These are phyloP conservation scores for Mythimna vitellina DNA, from an alignment of 2,888 invertebrate species.

Conservation along the genomic window DNA sequence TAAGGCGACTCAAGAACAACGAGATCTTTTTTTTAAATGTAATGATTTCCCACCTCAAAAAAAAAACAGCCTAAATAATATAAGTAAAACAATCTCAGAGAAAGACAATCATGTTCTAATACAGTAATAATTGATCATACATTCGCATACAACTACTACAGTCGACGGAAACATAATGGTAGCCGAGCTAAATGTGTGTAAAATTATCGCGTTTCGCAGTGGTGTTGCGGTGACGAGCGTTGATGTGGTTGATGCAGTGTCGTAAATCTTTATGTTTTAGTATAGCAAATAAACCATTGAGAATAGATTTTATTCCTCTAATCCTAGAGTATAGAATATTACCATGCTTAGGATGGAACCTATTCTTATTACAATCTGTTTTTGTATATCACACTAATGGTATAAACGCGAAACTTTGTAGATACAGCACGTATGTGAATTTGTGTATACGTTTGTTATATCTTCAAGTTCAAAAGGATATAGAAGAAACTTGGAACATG, in stretches of 20 bases:
- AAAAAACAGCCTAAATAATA: too few relatives aligned
- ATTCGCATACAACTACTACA: not conserved
- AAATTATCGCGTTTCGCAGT: not conserved
- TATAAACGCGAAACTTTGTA: too few relatives aligned
- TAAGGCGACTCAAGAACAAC: too few relatives aligned
- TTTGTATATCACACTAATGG: too few relatives aligned
- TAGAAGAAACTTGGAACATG: too few relatives aligned
- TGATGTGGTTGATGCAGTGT: not conserved
- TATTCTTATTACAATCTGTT: too few relatives aligned
- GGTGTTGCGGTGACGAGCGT: not conserved
- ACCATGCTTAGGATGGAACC: too few relatives aligned
- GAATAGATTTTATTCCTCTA: not conserved
- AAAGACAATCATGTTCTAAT: not conserved
- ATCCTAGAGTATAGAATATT: not conserved
- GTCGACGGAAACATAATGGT: not conserved
- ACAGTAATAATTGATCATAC: not conserved
- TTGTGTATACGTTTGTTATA: too few relatives aligned
- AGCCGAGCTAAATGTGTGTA: conserved; percentile 13
- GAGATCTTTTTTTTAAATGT: too few relatives aligned
- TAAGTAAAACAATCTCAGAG: not conserved
- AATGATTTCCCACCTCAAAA: too few relatives aligned
- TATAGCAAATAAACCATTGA: not conserved
- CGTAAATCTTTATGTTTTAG: conserved; percentile 16
- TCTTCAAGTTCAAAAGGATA: too few relatives aligned
- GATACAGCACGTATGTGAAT: too few relatives aligned